Evolutionary conservation across 2,797 vertebrate genomes (phyloP).

Genomic region (Pangasius macronema): DNA sequence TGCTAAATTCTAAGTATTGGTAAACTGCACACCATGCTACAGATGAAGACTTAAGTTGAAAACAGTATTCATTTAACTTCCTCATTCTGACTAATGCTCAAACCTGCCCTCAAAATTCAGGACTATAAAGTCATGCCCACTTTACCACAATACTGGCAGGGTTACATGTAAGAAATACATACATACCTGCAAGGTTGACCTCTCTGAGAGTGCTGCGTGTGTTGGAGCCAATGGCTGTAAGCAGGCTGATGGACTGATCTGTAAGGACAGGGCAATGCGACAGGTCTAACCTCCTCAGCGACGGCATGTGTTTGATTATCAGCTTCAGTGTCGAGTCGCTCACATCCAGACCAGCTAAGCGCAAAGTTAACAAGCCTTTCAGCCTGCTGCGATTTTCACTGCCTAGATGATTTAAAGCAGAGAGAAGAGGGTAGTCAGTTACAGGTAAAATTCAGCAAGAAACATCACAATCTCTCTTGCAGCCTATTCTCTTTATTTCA

Average conservation of each 20-base stretch:
- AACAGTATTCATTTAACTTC: background rate
- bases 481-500: background rate
- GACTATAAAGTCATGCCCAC: background rate
- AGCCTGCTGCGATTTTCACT: conserved; percentile 92
- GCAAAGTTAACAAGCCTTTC: conserved; percentile 87
- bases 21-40: background rate
- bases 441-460: background rate
- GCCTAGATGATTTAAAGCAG: conserved; percentile 66
- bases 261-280: conserved; percentile 89
- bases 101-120: background rate
- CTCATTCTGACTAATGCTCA: background rate
- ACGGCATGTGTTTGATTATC: conserved; percentile 92
- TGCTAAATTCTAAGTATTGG: background rate
- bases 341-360: conserved; percentile 90
- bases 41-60: background rate
- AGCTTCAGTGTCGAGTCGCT: conserved; percentile 88
- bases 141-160: background rate
- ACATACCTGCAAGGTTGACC: conserved; percentile 88
- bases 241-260: conserved; percentile 87
- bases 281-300: conserved; percentile 89
- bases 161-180: background rate
- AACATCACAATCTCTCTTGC: background rate
- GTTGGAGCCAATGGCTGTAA: conserved; percentile 89
- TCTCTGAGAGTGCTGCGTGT: conserved; percentile 89
- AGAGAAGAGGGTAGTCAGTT: background rate